Conservation (phyloP, 2,797 vertebrate species). For the Muraenolepis orangiensis region DNA sequence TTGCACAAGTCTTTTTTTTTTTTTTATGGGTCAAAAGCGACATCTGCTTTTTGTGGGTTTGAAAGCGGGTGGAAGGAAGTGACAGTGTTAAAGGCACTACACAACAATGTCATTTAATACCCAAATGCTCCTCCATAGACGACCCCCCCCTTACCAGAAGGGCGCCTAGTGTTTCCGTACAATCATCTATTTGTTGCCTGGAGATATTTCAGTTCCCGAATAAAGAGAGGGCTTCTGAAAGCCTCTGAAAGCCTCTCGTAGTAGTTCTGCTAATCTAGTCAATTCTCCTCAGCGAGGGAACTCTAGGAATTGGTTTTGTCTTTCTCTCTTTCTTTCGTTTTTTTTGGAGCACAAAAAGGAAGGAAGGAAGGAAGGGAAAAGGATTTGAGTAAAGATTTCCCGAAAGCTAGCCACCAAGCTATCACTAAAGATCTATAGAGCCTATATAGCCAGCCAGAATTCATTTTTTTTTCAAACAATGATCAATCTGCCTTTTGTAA, state of each 20-base stretch:
- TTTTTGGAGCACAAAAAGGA: neutral
- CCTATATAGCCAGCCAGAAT: neutral
- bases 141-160: slow-evolving; percentile 56
- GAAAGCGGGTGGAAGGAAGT: slow-evolving; percentile 68
- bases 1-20: no score
- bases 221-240: neutral
- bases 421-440: neutral
- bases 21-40: slow-evolving; percentile 53
- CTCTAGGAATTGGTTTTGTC: neutral
- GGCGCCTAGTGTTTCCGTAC: slow-evolving; percentile 54
- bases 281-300: neutral
- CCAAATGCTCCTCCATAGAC: slow-evolving; percentile 69
- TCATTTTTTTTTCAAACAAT: no score
- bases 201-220: neutral
- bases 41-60: slow-evolving; percentile 77
- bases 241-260: neutral
- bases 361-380: neutral
- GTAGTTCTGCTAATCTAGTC: neutral
- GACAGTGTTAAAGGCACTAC: slow-evolving; percentile 68
- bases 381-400: neutral
- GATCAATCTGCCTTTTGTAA: neutral
- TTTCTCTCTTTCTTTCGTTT: no score
- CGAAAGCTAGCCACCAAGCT: neutral
- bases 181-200: neutral
- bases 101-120: slow-evolving; percentile 72